Conservation (phyloP, 2,113 vertebrate genomes). For the Blennius ocellaris region DNA sequence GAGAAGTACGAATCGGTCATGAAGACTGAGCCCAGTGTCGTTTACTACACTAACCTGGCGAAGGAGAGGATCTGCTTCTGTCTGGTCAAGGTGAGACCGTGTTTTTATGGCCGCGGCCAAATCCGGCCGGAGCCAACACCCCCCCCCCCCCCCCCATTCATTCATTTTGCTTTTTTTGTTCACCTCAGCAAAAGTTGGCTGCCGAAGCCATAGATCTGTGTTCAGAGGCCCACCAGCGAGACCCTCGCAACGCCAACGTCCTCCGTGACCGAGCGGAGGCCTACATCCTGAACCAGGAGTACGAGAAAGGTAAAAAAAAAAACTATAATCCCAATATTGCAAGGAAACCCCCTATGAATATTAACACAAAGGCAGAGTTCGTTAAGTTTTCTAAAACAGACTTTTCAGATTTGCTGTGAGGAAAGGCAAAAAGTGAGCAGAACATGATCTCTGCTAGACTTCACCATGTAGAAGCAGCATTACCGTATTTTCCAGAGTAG, state of each 20-base stretch:
- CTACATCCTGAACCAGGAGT: constrained; percentile 87
- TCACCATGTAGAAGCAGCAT: too few relatives aligned
- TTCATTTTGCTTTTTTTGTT: not conserved
- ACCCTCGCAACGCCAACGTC: constrained; percentile 83
- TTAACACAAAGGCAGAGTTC: too few relatives aligned
- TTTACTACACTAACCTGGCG: constrained; percentile 82
- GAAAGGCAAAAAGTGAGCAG: too few relatives aligned
- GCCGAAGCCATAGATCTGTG: constrained; percentile 83
- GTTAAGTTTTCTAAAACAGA: too few relatives aligned
- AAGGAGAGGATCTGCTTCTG: constrained; percentile 87
- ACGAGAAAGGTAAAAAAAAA: constrained; percentile 81
- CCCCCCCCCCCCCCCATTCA: not conserved
- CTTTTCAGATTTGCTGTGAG: too few relatives aligned
- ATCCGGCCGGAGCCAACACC: too few relatives aligned
- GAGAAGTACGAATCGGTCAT: constrained; percentile 85
- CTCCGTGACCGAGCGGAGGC: constrained; percentile 87
- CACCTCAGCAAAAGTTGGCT: constrained; percentile 70
- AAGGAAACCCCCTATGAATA: too few relatives aligned
- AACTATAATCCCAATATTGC: too few relatives aligned
- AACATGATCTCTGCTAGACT: too few relatives aligned
- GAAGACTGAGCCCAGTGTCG: constrained; percentile 81
- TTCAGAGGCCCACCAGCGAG: constrained; percentile 86
- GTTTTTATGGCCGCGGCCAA: too few relatives aligned
- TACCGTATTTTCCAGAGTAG: too few relatives aligned
- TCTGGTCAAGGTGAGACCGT: constrained; percentile 80